phyloP scores from a whole-genome alignment of 2,113 vertebrate genomes.

The Anseranas semipalmata region DNA sequence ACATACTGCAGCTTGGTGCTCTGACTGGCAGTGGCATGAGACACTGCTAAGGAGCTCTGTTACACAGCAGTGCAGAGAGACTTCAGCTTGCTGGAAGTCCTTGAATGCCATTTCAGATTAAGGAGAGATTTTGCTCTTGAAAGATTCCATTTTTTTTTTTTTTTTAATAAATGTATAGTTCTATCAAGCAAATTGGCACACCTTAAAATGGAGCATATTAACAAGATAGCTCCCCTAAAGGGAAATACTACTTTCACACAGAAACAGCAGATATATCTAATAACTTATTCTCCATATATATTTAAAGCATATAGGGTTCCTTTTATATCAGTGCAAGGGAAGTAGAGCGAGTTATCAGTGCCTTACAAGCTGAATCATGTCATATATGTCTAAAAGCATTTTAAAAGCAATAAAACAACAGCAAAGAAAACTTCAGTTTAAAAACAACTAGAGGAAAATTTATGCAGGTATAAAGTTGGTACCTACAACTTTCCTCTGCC shows the following conservation, averaged over 20 bases:
- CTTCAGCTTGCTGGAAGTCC: not conserved
- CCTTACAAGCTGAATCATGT: not conserved
- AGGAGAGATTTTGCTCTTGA: not conserved
- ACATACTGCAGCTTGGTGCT: not conserved
- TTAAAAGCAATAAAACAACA: not conserved
- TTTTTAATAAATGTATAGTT: not conserved
- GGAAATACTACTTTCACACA: not conserved
- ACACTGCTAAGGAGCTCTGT: not conserved
- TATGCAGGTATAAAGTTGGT: not conserved
- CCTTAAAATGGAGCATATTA: not conserved
- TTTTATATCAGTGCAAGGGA: not conserved
- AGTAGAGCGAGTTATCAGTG: not conserved
- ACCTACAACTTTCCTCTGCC: not conserved
- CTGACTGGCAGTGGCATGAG: not conserved
- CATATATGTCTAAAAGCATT: not conserved
- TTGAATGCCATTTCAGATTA: not conserved
- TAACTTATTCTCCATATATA: rapidly evolving
- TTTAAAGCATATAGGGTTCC: not conserved
- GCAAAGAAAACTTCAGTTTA: not conserved
- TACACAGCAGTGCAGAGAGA: not conserved
- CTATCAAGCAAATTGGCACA: not conserved
- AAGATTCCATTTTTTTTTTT: not conserved
- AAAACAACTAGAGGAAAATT: not conserved
- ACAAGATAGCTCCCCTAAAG: not conserved
- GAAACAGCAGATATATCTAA: not conserved